Percentiles rank a stretch among this genome's conserved stretches.
Evolutionary conservation across 2,113 vertebrate genomes (phyloP).

Genomic region (Chiloscyllium plagiosum): DNA sequence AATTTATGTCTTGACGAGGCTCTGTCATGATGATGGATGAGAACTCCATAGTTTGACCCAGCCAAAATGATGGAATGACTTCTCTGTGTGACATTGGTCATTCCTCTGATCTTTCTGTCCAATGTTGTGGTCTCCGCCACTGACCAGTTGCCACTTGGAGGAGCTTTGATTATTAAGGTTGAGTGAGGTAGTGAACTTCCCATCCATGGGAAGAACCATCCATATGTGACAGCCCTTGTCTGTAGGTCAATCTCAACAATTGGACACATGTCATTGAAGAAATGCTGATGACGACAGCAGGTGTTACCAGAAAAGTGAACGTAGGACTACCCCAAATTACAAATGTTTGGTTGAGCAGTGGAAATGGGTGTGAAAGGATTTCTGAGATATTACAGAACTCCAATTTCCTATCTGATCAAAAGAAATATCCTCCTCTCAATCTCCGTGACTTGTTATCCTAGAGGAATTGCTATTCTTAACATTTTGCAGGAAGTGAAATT

Average conservation of each 20-base stretch:
- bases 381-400: neutral
- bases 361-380: neutral
- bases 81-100: neutral
- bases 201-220: neutral
- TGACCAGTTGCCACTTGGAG: neutral
- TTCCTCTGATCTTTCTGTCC: neutral
- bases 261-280: neutral
- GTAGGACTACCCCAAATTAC: neutral
- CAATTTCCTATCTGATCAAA: neutral
- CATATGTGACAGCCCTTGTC: neutral
- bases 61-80: neutral
- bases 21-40: neutral
- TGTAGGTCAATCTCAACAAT: neutral
- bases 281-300: neutral
- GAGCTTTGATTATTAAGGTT: neutral
- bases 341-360: neutral
- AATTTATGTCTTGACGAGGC: constrained; percentile 14
- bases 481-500: neutral
- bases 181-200: neutral
- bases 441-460: neutral
- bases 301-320: neutral
- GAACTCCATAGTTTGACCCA: no score
- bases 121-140: neutral
- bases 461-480: neutral
- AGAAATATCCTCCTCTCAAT: neutral